Evolutionary conservation across 2,888 invertebrate species (phyloP).

Genomic region (Lasioglossum calceatum): DNA sequence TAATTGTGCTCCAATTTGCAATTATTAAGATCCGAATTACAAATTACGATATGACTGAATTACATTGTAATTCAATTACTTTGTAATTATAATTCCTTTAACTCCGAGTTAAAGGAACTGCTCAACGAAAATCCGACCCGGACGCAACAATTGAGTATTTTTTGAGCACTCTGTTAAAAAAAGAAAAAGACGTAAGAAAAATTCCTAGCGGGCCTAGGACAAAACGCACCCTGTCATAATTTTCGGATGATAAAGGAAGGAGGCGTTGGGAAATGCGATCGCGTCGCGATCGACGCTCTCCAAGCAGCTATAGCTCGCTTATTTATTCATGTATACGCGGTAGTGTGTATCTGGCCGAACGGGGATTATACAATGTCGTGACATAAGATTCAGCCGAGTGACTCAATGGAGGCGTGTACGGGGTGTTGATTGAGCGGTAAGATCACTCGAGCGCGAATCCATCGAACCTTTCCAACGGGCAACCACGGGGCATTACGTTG

Average conservation of each 20-base stretch:
- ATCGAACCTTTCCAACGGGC: conserved; percentile 40
- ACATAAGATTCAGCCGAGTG: conserved; percentile 65
- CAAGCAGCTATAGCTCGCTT: neutral
- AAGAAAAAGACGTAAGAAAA: too few relatives aligned
- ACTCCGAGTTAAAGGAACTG: too few relatives aligned
- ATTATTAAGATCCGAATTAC: too few relatives aligned
- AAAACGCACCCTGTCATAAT: too few relatives aligned
- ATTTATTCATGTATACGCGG: conserved; percentile 22
- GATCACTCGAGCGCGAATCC: conserved; percentile 76
- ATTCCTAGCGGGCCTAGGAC: too few relatives aligned
- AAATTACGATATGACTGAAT: too few relatives aligned
- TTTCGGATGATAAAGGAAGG: neutral
- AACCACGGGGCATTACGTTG: conserved; percentile 9
- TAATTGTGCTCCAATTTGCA: too few relatives aligned
- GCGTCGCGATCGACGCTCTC: conserved; percentile 21
- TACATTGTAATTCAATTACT: too few relatives aligned
- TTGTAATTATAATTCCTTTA: too few relatives aligned
- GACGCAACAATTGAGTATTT: too few relatives aligned
- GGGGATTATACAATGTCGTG: conserved; percentile 64
- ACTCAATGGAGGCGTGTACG: conserved; percentile 66
- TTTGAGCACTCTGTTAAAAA: too few relatives aligned
- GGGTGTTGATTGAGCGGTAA: conserved; percentile 75
- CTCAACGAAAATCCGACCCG: too few relatives aligned
- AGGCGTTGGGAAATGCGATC: neutral
- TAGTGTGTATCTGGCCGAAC: conserved; percentile 15